Base-by-base conservation (phyloP, 2,113 vertebrate genomes). In the Platycercus adscitus region DNA sequence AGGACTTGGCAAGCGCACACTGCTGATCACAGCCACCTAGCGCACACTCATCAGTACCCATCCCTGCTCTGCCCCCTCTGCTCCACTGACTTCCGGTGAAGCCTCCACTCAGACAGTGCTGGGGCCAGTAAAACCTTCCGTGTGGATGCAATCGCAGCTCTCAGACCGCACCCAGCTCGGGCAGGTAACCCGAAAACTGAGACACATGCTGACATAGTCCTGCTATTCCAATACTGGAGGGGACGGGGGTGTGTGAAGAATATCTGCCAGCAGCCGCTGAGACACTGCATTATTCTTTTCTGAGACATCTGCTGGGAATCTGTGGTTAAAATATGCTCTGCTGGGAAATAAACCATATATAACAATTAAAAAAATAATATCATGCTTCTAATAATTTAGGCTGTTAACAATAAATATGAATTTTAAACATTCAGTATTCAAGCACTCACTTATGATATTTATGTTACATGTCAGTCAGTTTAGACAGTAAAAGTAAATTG, bases 11-110 rank as follows among this genome's bases (percentile, higher is more conserved):
- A 91, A 85, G 83, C 64, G 79, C 86, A 91, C 8, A 2, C 88
- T 89, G 95, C 92, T 95, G 91, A 95, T 97, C 83, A 56, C 88
- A 96, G 84, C 75, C 71, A 87, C 91, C 68, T 35, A 66, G 55
- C 31, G 49, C 85, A 81, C 61, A 80, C 89, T 94, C 92, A 93
- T 63, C 89, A 75, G 65, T 20, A 39, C 80, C 64, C 11, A 0
- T 46, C 55, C 71, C 50, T 94, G 61, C 89, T 52, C 88, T 75
- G 71, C 75, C 71, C 87, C 72, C 33, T 2, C 86, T 92, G 91
- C 83, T 93, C 88, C 80, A 20, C 23, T 63, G 69, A 55, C 70
- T 93, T 65, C 46, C 81, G 56, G 50, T 5, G 44, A 84, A 95
- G 76, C 80, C 61, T 88, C 41, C 66, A 35, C 64, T 93, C 70